Conservation (phyloP, 2,888 invertebrate species). For the Mythimna loreyi region DNA sequence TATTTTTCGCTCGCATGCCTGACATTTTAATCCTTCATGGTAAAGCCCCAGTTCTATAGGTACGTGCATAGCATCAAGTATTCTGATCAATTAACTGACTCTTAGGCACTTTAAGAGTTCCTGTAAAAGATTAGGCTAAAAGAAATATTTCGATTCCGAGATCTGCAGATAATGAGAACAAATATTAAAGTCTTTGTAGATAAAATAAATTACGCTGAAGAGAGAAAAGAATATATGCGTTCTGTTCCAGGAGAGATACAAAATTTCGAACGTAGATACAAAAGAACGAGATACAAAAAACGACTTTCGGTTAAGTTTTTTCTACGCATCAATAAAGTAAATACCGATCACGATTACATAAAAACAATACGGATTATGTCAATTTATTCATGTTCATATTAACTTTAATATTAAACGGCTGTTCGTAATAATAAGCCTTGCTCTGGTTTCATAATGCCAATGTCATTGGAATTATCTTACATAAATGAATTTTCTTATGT, state of each 20-base stretch:
- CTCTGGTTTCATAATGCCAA: slow-evolving; percentile 80
- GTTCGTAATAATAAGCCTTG: slow-evolving; percentile 76
- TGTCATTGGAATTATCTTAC: slow-evolving; percentile 76
- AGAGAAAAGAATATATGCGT: not conserved
- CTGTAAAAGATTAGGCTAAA: not conserved
- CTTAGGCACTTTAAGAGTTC: not conserved
- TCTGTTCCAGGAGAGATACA: not conserved
- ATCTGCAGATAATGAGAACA: not conserved
- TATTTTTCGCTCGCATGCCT: too few relatives aligned
- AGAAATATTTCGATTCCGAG: not conserved
- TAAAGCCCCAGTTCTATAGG: not conserved
- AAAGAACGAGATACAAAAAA: too few relatives aligned
- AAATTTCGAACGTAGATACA: too few relatives aligned
- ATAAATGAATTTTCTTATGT: slow-evolving; percentile 69
- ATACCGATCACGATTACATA: not conserved
- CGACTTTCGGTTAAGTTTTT: not conserved
- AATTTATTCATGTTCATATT: slow-evolving; percentile 66
- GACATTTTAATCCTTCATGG: too few relatives aligned
- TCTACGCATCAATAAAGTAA: not conserved
- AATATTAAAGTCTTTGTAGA: not conserved
- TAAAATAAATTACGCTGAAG: not conserved
- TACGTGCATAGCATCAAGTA: not conserved
- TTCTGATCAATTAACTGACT: not conserved
- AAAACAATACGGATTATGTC: not conserved
- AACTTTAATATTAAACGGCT: slow-evolving; percentile 57